Base-by-base conservation (phyloP, 2,888 invertebrate genomes). In the Quadroppia sp. region DNA sequence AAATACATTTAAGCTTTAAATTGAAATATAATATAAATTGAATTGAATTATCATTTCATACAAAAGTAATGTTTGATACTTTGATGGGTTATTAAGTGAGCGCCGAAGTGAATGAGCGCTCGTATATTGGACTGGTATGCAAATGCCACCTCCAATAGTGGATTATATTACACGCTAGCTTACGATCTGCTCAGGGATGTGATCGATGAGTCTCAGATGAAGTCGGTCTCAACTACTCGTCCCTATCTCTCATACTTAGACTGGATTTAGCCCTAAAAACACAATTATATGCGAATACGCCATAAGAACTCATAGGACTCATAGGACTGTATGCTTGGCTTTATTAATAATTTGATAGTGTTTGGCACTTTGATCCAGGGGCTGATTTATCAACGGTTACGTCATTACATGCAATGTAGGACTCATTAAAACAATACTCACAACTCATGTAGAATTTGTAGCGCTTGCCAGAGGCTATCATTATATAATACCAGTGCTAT, bases 111-210 rank as follows among this genome's bases (percentile, higher is more conserved):
- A 15, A 48, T 56, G 25, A 20, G 56, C 23, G 6, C 23, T 56
- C 4, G 56, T 56, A 56, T 59, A 25, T 56, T 25, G 59, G 53
- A 6, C 4, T 23, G 15, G 69, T 69, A 69, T 69, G 69, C 69
- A 69, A 69, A 69, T 69, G 69, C 42, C 69, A 69, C 69, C 69
- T 69, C 69, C 69, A 69, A 69, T 69, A 69, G 69, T 69, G 45
- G 69, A 69, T 69, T 69, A 69, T 69, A 69, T 69, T 69, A 69
- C 69, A 69, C 69, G 69, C 69, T 69, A 45, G 69, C 69, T 69
- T 69, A 45, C 40, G 69, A 45, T 42, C 28, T 13, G 69, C 61
- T 69, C 25, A 69, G 23, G 42, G 69, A 13, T 69, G 69, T 69
- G 69, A 69, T 69, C 69, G 69, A 69, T 69, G 69, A 15, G 69